Conservation (phyloP, 2,888 invertebrate genomes). For the Orthonevra nobilis region DNA sequence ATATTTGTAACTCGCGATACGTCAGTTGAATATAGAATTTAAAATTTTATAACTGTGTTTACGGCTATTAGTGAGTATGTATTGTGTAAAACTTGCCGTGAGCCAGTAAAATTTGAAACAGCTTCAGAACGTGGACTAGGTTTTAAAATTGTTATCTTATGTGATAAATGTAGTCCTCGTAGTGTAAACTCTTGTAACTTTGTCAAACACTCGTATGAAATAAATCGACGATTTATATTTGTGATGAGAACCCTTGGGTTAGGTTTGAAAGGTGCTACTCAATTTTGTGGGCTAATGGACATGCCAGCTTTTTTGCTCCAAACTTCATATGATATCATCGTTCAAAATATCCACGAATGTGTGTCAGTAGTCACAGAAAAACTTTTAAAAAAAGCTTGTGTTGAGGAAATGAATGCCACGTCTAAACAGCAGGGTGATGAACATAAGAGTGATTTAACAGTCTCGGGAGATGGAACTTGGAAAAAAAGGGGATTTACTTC, state of each 20-base stretch:
- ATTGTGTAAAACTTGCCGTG: constrained; percentile 55
- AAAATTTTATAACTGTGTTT: constrained; percentile 57
- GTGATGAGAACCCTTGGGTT: constrained; percentile 7
- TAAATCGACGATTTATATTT: constrained; percentile 27
- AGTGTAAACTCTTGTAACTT: constrained; percentile 22
- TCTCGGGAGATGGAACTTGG: too few species aligned
- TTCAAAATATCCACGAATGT: constrained; percentile 1
- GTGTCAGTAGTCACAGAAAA: constrained; percentile 7
- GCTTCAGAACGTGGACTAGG: constrained; percentile 71
- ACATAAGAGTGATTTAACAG: too few species aligned
- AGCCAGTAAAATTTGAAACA: constrained; percentile 69
- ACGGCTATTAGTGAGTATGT: constrained; percentile 52
- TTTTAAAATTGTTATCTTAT: constrained; percentile 72
- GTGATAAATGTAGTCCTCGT: constrained; percentile 67
- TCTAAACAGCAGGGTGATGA: too few species aligned
- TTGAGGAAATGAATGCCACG: constrained; percentile 7
- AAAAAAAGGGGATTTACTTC: too few species aligned
- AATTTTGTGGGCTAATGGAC: constrained; percentile 14
- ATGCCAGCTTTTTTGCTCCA: too few species aligned
- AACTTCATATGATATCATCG: too few species aligned
- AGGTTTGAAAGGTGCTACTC: neutral
- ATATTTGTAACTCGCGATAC: constrained; percentile 8
- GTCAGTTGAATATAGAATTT: constrained; percentile 40
- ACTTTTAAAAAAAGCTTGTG: constrained; percentile 10
- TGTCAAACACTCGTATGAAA: constrained; percentile 29